Percentiles rank a stretch among this genome's conserved stretches.
These are phyloP conservation scores for Nymphicus hollandicus DNA, from an alignment of 2,113 vertebrate species.

Conservation along the genomic window DNA sequence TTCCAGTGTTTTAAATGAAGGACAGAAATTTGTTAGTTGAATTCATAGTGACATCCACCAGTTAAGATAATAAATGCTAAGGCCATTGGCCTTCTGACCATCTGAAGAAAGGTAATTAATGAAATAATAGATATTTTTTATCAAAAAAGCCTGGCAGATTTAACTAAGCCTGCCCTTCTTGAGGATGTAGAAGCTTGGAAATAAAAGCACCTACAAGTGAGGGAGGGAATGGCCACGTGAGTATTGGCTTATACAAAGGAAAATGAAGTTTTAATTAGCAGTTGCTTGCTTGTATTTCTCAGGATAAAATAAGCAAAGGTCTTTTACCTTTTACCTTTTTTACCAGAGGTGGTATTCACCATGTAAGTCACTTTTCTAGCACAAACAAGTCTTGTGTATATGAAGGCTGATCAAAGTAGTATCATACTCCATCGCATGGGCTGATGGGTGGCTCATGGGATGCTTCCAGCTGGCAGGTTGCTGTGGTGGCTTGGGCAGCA, in stretches of 20 bases:
- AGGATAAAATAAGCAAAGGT: background rate
- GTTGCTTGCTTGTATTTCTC: background rate
- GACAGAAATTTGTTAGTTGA: background rate
- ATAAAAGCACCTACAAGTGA: background rate
- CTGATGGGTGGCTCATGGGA: fast-evolving
- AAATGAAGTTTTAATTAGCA: background rate
- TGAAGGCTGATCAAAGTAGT: background rate
- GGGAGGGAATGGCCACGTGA: fast-evolving
- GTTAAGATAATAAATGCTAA: background rate
- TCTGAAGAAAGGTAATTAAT: background rate
- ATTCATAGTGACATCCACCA: background rate
- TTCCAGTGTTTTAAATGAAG: background rate
- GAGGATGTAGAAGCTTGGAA: background rate
- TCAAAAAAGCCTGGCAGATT: background rate
- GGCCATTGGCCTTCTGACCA: background rate
- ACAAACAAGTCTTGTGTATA: background rate
- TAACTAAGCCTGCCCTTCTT: background rate
- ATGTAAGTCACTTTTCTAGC: background rate
- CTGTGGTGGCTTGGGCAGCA: background rate
- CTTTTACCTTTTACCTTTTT: background rate
- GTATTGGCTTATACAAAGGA: background rate
- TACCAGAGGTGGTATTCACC: background rate
- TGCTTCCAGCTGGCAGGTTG: background rate
- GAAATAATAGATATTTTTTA: background rate
- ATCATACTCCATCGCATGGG: fast-evolving